These are phyloP conservation scores for Rhogogaster chlorosoma DNA, from an alignment of 2,888 invertebrate genomes.

Conservation along the genomic window DNA sequence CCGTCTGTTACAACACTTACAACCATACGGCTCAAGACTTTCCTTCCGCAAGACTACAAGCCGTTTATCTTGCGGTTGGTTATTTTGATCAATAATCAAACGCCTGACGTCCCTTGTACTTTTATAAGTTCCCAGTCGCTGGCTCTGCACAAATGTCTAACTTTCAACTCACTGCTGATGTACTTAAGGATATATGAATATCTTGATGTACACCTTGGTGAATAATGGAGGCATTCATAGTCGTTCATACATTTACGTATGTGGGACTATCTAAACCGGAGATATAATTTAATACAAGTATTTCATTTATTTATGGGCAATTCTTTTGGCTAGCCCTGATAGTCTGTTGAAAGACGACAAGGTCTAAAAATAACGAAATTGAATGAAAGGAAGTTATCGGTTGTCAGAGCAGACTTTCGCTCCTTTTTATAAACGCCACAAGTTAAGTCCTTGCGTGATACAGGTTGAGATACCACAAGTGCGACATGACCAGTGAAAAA, in stretches of 20 bases:
- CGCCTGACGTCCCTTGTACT: slow-evolving; percentile 38
- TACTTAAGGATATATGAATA: slow-evolving; percentile 27
- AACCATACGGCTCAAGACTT: slow-evolving; percentile 44
- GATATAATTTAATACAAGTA: background rate
- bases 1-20: slow-evolving; percentile 24
- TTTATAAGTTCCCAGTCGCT: slow-evolving; percentile 27
- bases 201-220: slow-evolving; percentile 23
- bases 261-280: background rate
- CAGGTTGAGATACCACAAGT: background rate
- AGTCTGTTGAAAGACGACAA: background rate
- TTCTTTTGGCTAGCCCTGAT: background rate
- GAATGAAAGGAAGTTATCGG: slow-evolving; percentile 9
- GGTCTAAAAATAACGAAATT: background rate
- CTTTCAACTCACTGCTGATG: slow-evolving; percentile 38
- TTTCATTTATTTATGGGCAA: background rate
- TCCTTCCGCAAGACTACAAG: slow-evolving; percentile 40
- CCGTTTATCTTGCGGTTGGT: slow-evolving; percentile 28
- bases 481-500: slow-evolving; percentile 12
- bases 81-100: slow-evolving; percentile 42
- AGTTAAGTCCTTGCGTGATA: background rate
- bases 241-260: background rate
- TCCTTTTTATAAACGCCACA: background rate
- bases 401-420: slow-evolving; percentile 10
- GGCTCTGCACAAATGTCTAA: background rate
- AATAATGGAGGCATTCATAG: slow-evolving; percentile 29